These are phyloP conservation scores for Enteromius fasciolatus DNA, from an alignment of 2,797 vertebrate genomes.

Conservation along the genomic window DNA sequence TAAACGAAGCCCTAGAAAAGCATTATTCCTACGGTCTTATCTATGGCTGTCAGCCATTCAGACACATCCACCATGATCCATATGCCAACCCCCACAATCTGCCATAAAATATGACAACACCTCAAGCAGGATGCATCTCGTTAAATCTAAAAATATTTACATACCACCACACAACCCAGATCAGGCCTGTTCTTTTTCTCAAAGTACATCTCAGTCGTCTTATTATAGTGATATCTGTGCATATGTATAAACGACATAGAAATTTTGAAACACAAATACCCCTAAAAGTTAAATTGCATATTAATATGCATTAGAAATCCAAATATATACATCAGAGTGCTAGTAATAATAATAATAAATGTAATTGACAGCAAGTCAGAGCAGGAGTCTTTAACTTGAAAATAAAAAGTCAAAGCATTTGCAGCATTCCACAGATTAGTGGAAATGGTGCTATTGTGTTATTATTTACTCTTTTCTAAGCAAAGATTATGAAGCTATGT, in stretches of 20 bases:
- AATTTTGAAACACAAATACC: neutral
- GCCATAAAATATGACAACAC: conserved; percentile 44
- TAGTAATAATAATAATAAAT: conserved; percentile 3
- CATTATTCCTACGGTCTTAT: conserved; percentile 12
- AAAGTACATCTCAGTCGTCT: neutral
- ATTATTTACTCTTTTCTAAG: conserved; percentile 38
- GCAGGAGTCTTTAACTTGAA: neutral
- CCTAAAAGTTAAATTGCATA: neutral
- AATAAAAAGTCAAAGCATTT: neutral
- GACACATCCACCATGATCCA: conserved; percentile 40
- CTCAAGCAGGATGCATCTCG: conserved; percentile 39
- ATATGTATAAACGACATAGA: neutral
- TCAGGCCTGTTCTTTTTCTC: conserved; percentile 34
- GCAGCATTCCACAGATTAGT: conserved; percentile 33
- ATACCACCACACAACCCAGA: conserved; percentile 34
- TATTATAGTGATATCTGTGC: neutral
- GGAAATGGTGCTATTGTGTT: conserved; percentile 24
- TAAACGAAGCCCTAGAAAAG: neutral
- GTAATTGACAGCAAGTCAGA: conserved; percentile 19
- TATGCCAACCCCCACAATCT: conserved; percentile 7
- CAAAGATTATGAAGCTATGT: conserved; percentile 3
- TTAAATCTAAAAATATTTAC: conserved; percentile 53
- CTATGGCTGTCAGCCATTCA: conserved; percentile 10
- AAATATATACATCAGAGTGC: neutral
- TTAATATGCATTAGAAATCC: neutral